These are phyloP conservation scores for Anabas testudineus DNA, from an alignment of 2,797 vertebrate genomes.

Conservation along the genomic window DNA sequence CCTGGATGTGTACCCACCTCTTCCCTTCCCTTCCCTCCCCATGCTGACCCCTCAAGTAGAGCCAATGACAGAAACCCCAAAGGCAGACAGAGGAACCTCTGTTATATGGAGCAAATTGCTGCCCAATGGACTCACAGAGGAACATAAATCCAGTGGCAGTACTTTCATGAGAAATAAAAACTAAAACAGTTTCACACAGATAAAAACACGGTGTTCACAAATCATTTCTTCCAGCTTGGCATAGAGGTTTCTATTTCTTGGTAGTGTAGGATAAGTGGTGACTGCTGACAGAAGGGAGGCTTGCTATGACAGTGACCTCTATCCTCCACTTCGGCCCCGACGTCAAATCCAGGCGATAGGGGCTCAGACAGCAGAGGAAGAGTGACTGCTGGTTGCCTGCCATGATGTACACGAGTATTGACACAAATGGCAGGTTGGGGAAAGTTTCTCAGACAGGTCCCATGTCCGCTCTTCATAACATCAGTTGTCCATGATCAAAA, in stretches of 20 bases:
- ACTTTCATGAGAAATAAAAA: constrained; percentile 75
- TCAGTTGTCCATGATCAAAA: constrained; percentile 62
- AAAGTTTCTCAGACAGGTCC: constrained; percentile 35
- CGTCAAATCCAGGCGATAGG: constrained; percentile 45
- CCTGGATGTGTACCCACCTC: constrained; percentile 72
- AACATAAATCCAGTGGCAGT: constrained; percentile 82
- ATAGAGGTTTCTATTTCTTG: constrained; percentile 66
- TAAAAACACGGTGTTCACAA: constrained; percentile 72
- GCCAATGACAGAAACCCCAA: constrained; percentile 55
- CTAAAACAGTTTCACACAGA: constrained; percentile 58
- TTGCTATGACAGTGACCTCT: constrained; percentile 48
- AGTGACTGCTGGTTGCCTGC: constrained; percentile 52
- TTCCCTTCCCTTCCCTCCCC: constrained; percentile 41
- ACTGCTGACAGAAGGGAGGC: constrained; percentile 52
- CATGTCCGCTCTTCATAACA: constrained; percentile 38
- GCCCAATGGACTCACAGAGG: constrained; percentile 69
- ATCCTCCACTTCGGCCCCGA: constrained; percentile 44
- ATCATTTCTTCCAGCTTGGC: constrained; percentile 74
- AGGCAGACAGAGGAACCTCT: constrained; percentile 63
- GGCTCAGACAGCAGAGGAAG: constrained; percentile 45
- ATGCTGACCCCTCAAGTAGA: constrained; percentile 60
- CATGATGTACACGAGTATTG: constrained; percentile 42
- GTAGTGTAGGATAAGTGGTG: constrained; percentile 57
- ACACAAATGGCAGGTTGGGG: constrained; percentile 60
- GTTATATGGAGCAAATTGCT: constrained; percentile 56